Evolutionary conservation across 64 coral and sea anemone genomes (phyloP).

Genomic region (Stichodactyla helianthus): DNA sequence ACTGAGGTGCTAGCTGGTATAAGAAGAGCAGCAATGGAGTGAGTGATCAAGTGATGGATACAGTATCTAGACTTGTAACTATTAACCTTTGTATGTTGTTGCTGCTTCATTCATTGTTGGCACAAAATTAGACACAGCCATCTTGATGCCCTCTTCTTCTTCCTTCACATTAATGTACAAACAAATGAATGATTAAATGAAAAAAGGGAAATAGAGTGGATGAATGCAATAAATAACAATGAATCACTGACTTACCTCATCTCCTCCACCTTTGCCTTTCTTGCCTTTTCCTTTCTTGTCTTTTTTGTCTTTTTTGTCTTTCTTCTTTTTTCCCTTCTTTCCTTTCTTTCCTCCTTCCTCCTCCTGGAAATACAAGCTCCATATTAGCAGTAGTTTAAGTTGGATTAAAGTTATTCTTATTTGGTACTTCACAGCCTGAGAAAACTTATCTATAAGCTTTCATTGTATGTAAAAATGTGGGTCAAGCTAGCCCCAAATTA

Average conservation of each 20-base stretch:
- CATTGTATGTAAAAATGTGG: too few relatives aligned
- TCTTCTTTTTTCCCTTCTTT: conserved; percentile 73
- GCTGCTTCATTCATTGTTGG: conserved; percentile 91
- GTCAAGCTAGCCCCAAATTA: too few relatives aligned
- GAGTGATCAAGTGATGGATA: too few relatives aligned
- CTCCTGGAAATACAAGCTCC: conserved; percentile 32
- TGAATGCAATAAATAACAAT: background rate
- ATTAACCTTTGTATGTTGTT: conserved; percentile 83
- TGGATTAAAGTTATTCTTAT: too few relatives aligned
- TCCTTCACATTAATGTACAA: conserved; percentile 42
- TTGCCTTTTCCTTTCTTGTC: conserved; percentile 71
- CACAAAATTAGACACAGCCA: conserved; percentile 87
- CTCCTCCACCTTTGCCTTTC: conserved; percentile 72
- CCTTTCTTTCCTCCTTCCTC: conserved; percentile 90
- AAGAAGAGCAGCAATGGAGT: background rate
- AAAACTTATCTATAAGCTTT: too few relatives aligned
- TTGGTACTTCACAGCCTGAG: too few relatives aligned
- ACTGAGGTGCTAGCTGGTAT: background rate
- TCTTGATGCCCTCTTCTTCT: conserved; percentile 94
- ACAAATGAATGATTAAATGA: background rate
- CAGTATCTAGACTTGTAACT: background rate
- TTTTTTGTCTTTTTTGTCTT: conserved; percentile 88
- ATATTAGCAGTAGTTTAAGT: background rate
- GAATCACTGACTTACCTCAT: conserved; percentile 63
- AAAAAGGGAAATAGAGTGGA: background rate